Conservation (phyloP, 2,113 vertebrate genomes). For the Oryzias javanicus region DNA sequence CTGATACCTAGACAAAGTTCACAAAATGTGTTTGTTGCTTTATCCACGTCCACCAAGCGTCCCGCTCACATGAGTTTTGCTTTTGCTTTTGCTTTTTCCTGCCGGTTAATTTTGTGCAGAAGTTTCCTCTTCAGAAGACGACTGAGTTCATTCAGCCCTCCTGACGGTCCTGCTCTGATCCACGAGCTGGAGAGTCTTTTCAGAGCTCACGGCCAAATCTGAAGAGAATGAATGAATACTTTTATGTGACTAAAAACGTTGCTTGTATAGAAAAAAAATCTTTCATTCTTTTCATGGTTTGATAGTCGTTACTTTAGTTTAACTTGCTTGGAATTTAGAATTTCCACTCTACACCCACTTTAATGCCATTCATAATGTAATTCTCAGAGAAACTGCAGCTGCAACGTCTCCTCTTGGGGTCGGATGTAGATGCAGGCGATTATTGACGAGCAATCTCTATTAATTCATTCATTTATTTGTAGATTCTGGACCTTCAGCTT, state of each 20-base stretch:
- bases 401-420: background rate
- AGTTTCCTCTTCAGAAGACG: background rate
- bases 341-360: background rate
- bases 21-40: constrained; percentile 43
- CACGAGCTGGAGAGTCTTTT: constrained; percentile 6
- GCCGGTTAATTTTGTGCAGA: constrained; percentile 19
- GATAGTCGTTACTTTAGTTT: background rate
- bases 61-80: constrained; percentile 2
- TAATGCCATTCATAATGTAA: background rate
- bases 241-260: constrained; percentile 1
- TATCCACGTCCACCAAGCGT: constrained; percentile 7
- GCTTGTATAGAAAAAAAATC: background rate
- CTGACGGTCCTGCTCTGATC: constrained; percentile 24
- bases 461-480: background rate
- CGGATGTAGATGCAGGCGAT: background rate
- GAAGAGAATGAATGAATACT: constrained; percentile 1
- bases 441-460: background rate
- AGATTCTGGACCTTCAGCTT: background rate
- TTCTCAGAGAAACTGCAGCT: background rate
- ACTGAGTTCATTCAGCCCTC: background rate
- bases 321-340: background rate
- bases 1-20: constrained; percentile 28
- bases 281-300: background rate
- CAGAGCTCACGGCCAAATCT: constrained; percentile 16
- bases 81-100: too few relatives aligned